These are phyloP conservation scores for Xiphophorus birchmanni DNA, from an alignment of 2,797 vertebrate genomes.

Conservation along the genomic window DNA sequence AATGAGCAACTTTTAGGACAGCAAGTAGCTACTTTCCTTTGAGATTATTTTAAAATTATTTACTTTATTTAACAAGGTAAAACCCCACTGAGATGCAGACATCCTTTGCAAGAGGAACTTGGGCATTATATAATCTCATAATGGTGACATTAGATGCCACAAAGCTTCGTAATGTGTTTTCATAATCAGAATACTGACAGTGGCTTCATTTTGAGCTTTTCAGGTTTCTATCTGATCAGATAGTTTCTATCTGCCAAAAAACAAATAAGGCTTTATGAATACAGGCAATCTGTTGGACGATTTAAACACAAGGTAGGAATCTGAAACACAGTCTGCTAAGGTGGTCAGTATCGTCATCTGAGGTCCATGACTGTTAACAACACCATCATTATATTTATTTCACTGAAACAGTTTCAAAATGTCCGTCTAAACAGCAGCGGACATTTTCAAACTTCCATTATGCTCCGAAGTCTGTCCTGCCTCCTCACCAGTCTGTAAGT, in stretches of 20 bases:
- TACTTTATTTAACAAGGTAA: too few relatives aligned
- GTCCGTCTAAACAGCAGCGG: not conserved
- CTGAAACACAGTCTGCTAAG: not conserved
- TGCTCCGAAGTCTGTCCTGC: not conserved
- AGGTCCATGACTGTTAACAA: not conserved
- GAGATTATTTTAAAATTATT: not conserved
- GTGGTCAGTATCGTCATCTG: not conserved
- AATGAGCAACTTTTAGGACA: not conserved
- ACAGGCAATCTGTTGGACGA: not conserved
- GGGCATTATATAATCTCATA: not conserved
- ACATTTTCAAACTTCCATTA: not conserved
- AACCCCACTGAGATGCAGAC: too few relatives aligned
- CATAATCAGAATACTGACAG: too few relatives aligned
- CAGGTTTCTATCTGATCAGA: not conserved
- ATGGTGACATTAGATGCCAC: not conserved
- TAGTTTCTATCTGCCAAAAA: not conserved
- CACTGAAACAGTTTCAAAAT: not conserved
- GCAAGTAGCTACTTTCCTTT: not conserved
- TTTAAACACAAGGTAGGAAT: not conserved
- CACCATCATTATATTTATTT: not conserved
- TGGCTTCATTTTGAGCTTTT: not conserved
- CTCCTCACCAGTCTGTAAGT: not conserved
- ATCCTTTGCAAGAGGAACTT: too few relatives aligned
- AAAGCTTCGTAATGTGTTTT: not conserved
- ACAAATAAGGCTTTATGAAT: not conserved